Conservation (phyloP, 2,797 vertebrate genomes). For the Clarias pachynema region DNA sequence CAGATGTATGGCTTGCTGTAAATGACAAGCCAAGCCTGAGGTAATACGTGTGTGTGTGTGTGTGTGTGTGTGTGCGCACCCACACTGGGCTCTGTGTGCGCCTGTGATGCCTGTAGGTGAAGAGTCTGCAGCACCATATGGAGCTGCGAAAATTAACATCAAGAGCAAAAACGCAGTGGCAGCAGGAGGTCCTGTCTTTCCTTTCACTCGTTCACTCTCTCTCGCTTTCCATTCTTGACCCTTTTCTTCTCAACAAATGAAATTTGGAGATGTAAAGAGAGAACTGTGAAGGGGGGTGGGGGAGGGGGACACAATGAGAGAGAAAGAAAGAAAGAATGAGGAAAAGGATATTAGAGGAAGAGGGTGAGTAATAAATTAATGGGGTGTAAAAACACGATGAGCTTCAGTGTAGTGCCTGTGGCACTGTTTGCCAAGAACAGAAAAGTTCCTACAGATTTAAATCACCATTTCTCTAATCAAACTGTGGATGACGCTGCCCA, state of each 20-base stretch:
- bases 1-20: conserved; percentile 94
- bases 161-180: conserved; percentile 88
- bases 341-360: conserved; percentile 51
- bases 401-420: conserved; percentile 82
- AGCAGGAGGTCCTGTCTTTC: conserved; percentile 71
- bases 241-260: conserved; percentile 65
- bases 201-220: conserved; percentile 38
- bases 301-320: neutral
- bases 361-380: conserved; percentile 87
- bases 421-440: conserved; percentile 80
- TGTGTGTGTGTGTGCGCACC: conserved; percentile 60
- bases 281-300: neutral
- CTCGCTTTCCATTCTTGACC: conserved; percentile 54
- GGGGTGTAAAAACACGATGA: conserved; percentile 76
- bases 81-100: conserved; percentile 55
- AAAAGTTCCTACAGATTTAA: conserved; percentile 51
- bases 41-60: conserved; percentile 80
- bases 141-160: conserved; percentile 97
- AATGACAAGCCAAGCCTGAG: conserved; percentile 95
- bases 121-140: conserved; percentile 99
- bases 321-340: conserved; percentile 59
- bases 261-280: conserved; percentile 78
- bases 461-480: conserved; percentile 42
- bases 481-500: conserved; percentile 9
- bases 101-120: conserved; percentile 92